Evolutionary conservation across 2,797 vertebrate species (phyloP), one percentile per base, ranked within the genome.

Genomic region (Muscicapa comitata): DNA sequence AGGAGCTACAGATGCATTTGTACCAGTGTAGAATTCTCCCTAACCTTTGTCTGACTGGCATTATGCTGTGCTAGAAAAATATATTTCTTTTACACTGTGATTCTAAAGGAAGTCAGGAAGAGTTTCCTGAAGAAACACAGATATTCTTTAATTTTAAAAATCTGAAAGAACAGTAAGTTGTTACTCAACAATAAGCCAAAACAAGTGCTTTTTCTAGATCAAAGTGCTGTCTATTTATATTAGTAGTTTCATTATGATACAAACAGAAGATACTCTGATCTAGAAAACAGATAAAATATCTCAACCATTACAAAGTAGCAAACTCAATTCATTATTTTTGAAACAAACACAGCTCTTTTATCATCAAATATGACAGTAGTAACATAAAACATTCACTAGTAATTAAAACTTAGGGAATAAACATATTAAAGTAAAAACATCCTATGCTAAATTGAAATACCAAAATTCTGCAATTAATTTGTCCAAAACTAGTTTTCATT

Each of bases 251-350:
- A 70, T 81, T 93, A 68, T 59, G 17, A 81, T 84, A 48, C 38
- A 78, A 83, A 75, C 19, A 68, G 70, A 90, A 84, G 35, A 61
- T 68, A 86, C 3, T 68, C 42, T 70, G 92, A 92, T 92, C 43
- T 80, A 75, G 92, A 77, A 93, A 72, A 66, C 17, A 90, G 88
- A 88, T 72, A 81, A 94, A 83, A 84, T 81, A 75, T 58, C 82
- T 84, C 66, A 88, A 26, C 42, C 14, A 21, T 81, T 86, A 67
- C 31, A 1, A 72, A 92, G 40, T 16, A 75, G 35, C 23, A 61
- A 76, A 45, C 6, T 47, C 33, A 61, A 13, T 53, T 92, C 19
- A 78, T 86, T 94, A 40, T 29, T 79, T 90, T 54, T 88, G 1
- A 77, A 84, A 81, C 40, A 78, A 92, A 65, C 21, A 28, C 55